These are phyloP conservation scores for Acipenser transmontanus DNA, from an alignment of 2,797 vertebrate genomes.

Conservation along the genomic window DNA sequence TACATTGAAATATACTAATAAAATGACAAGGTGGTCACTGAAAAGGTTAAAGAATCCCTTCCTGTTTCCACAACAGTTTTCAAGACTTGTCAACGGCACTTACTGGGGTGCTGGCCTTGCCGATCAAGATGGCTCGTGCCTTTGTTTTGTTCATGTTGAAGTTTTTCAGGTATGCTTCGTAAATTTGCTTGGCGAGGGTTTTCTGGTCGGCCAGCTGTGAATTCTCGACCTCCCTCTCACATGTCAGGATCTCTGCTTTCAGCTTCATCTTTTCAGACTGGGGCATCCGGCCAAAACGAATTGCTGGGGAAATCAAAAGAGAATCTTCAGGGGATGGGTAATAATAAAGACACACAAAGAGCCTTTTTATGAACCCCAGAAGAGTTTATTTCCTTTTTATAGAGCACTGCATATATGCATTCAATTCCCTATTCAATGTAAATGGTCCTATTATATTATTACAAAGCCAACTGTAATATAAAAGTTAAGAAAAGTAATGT, in stretches of 20 bases:
- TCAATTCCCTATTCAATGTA: too few relatives aligned
- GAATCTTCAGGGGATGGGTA: not conserved
- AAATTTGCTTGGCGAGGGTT: constrained; percentile 85
- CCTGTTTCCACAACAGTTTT: not conserved
- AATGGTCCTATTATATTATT: too few relatives aligned
- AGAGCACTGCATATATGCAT: too few relatives aligned
- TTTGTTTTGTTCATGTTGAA: constrained; percentile 98
- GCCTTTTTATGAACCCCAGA: not conserved
- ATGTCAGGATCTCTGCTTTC: constrained; percentile 87
- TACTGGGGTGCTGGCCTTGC: constrained; percentile 88
- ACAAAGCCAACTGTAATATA: too few relatives aligned
- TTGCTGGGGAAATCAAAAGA: constrained; percentile 61
- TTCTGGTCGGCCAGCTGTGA: constrained; percentile 81
- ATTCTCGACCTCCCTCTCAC: constrained; percentile 70
- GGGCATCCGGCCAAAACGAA: constrained; percentile 94
- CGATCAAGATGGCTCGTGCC: constrained; percentile 85
- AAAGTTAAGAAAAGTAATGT: too few relatives aligned
- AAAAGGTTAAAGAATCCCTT: too few relatives aligned
- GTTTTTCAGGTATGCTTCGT: constrained; percentile 93
- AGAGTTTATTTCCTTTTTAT: too few relatives aligned
- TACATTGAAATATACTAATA: not conserved
- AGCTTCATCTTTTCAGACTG: constrained; percentile 93
- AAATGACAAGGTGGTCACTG: not conserved
- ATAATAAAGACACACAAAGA: not conserved
- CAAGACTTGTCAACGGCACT: constrained; percentile 30